phyloP scores from a whole-genome alignment of 2,888 invertebrate species.

The Parasteatoda lunata region DNA sequence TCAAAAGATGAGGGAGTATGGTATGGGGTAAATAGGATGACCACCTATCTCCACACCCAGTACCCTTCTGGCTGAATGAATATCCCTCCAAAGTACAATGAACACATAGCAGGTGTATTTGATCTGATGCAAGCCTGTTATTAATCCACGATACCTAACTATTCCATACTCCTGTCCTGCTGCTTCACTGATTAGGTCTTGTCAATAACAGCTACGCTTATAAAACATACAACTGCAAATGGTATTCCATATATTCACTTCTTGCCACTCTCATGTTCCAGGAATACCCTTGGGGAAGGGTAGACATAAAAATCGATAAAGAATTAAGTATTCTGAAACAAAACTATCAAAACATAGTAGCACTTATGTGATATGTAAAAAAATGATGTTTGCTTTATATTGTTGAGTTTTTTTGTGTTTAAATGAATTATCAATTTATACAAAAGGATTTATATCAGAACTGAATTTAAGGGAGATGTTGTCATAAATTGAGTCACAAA shows the following conservation, averaged over 20 bases:
- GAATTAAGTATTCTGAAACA: too few relatives aligned
- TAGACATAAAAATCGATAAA: too few relatives aligned
- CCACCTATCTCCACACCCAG: conserved; percentile 17
- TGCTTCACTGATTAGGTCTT: conserved; percentile 42
- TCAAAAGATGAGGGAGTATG: not conserved
- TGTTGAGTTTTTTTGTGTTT: too few relatives aligned
- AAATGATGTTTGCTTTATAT: too few relatives aligned
- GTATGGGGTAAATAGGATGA: conserved; percentile 7
- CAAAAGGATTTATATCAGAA: too few relatives aligned
- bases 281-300: too few relatives aligned
- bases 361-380: too few relatives aligned
- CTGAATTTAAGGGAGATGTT: too few relatives aligned
- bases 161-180: conserved; percentile 44
- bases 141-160: conserved; percentile 56
- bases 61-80: conserved; percentile 28
- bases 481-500: too few relatives aligned
- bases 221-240: conserved; percentile 47
- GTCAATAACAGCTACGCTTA: conserved; percentile 42
- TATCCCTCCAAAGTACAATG: conserved; percentile 52
- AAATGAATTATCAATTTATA: too few relatives aligned
- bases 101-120: conserved; percentile 53
- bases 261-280: not conserved
- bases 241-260: conserved; percentile 14
- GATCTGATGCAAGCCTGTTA: conserved; percentile 54
- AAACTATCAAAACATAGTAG: too few relatives aligned